Percentiles rank a stretch among this genome's conserved stretches.
These are phyloP conservation scores for Oenanthe melanoleuca DNA, from an alignment of 2,113 vertebrate genomes.

Conservation along the genomic window DNA sequence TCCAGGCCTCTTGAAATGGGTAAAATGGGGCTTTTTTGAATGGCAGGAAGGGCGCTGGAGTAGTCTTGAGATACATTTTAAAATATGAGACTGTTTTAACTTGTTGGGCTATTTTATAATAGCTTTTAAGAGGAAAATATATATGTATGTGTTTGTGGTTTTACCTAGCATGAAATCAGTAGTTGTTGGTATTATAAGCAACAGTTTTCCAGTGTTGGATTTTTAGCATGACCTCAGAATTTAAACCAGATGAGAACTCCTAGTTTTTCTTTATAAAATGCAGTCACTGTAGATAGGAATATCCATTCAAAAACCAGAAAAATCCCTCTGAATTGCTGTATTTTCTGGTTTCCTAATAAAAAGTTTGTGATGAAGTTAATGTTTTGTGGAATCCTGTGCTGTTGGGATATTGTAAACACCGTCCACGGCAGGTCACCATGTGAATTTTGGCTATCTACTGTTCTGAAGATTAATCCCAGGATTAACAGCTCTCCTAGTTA, in stretches of 20 bases:
- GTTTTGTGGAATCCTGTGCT: not conserved
- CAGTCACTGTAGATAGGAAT: not conserved
- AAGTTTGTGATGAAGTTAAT: not conserved
- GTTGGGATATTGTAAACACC: not conserved
- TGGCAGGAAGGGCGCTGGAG: not conserved
- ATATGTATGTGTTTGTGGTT: not conserved
- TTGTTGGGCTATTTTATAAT: not conserved
- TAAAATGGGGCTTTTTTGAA: slow-evolving; percentile 14
- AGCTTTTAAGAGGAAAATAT: not conserved
- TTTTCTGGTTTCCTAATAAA: slow-evolving; percentile 27
- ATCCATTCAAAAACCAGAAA: not conserved
- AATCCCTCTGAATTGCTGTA: not conserved
- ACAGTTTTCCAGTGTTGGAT: not conserved
- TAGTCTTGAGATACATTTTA: not conserved
- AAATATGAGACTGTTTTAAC: not conserved
- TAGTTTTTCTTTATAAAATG: not conserved
- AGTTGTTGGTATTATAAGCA: not conserved
- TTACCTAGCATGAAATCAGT: not conserved
- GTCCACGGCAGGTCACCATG: not conserved
- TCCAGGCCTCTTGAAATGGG: slow-evolving; percentile 38
- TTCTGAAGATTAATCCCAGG: not conserved
- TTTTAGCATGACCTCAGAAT: slow-evolving; percentile 3
- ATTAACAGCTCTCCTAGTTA: not conserved
- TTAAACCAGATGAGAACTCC: not conserved
- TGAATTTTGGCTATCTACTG: not conserved